Base-by-base conservation (phyloP, 2,888 invertebrate genomes). In the Drosophila robusta region DNA sequence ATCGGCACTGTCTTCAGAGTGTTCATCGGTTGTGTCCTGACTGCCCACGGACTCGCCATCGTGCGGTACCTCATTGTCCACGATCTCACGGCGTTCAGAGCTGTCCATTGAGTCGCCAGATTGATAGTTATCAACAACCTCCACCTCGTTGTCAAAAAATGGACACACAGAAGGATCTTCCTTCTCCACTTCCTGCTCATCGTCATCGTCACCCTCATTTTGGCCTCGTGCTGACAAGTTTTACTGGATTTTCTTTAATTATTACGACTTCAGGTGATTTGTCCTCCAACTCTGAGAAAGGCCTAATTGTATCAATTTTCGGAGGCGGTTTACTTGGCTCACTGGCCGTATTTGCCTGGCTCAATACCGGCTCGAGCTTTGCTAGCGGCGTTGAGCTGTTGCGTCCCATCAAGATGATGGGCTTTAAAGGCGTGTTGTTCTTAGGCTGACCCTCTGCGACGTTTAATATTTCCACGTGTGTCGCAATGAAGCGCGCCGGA, bases 1-100 rank as follows among this genome's bases (percentile, higher is more conserved):
- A 78, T 93, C 65, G 1, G 42, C 93, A 11, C 93, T 93, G 5
- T 92, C 88, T 6, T 93, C 86, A 1, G 34, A 44, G 11, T 62
- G 91, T 68, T 93, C 93, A 0, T 93, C 93, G 65, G 92, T 89
- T 2, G 93, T 93, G 24, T 84, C 87, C 44, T 93, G 92, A 46
- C 94, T 93, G 47, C 93, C 92, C 64, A 94, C 87, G 3, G 94
- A 93, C 89, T 93, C 94, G 2, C 93, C 94, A 73, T 92, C 93
- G 38, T 92, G 92, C 12, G 91, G 62, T 46, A 94, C 91, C 90
- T 93, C 93, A 87, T 94, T 93, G 57, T 93, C 92, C 71, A 91
- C 81, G 45, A 93, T 92, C 79, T 94, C 94, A 41, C 89, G 91
- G 38, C 90, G 92, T 80, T 93, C 93, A 26, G 93, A 93, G 11